These are phyloP conservation scores for Melanotaenia parkinsoni DNA, from an alignment of 2,797 vertebrate genomes.

Conservation along the genomic window DNA sequence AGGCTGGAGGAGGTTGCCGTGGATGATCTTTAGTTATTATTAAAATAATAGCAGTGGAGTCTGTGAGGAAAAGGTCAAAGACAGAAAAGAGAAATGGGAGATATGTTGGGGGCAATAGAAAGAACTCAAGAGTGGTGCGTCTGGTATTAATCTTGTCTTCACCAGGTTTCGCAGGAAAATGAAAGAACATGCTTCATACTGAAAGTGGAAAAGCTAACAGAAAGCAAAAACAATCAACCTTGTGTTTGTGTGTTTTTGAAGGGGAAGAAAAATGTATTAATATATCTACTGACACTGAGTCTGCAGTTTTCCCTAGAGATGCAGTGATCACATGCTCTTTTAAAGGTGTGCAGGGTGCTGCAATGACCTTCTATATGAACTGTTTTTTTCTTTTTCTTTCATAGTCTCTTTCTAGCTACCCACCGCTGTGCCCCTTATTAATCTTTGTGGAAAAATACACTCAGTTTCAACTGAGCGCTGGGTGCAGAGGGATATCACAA, in stretches of 20 bases:
- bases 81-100: constrained; percentile 42
- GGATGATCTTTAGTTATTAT: constrained; percentile 51
- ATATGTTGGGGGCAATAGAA: constrained; percentile 12
- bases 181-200: constrained; percentile 42
- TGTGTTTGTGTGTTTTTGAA: constrained; percentile 28
- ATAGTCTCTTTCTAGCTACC: constrained; percentile 55
- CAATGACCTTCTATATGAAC: constrained; percentile 60
- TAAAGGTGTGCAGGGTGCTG: constrained; percentile 46
- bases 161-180: constrained; percentile 41
- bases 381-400: constrained; percentile 51
- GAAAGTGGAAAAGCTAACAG: constrained; percentile 8
- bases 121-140: constrained; percentile 16
- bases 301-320: constrained; percentile 34
- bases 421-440: constrained; percentile 64
- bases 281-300: constrained; percentile 7
- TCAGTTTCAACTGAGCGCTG: constrained; percentile 19
- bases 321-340: constrained; percentile 48
- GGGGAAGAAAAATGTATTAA: constrained; percentile 8
- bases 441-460: constrained; percentile 49
- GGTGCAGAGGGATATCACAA: constrained; percentile 62
- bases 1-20: constrained; percentile 17
- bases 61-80: constrained; percentile 55
- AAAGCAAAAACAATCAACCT: constrained; percentile 12
- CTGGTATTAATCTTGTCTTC: constrained; percentile 52
- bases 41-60: constrained; percentile 49